phyloP scores from a whole-genome alignment of 1,140 invertebrate species.

The Belonocnema kinseyi region DNA sequence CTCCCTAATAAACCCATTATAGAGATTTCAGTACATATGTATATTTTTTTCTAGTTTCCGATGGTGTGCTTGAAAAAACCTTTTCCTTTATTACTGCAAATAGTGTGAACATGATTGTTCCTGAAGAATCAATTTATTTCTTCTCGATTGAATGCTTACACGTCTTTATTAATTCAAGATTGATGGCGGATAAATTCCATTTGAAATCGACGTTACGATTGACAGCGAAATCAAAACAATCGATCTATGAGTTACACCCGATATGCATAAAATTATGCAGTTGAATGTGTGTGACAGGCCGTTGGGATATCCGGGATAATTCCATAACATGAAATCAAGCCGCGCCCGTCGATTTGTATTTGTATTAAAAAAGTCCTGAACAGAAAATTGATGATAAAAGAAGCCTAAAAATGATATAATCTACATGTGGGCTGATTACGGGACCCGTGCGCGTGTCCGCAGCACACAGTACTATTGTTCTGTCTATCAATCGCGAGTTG shows the following conservation, averaged over 20 bases:
- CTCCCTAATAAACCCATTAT: too few relatives aligned
- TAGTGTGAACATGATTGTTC: too few relatives aligned
- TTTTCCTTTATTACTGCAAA: too few relatives aligned
- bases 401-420: slow-evolving; percentile 59
- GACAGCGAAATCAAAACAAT: background rate
- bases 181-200: background rate
- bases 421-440: slow-evolving; percentile 51
- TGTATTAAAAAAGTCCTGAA: slow-evolving; percentile 24
- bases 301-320: slow-evolving; percentile 34
- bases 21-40: too few relatives aligned
- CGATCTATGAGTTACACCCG: background rate
- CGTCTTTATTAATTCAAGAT: background rate
- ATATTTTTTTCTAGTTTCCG: too few relatives aligned
- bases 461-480: slow-evolving; percentile 60
- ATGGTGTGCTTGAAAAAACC: too few relatives aligned
- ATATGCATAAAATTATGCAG: background rate
- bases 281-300: background rate
- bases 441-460: slow-evolving; percentile 40
- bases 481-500: slow-evolving; percentile 55
- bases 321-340: slow-evolving; percentile 52
- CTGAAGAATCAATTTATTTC: too few relatives aligned
- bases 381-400: slow-evolving; percentile 33
- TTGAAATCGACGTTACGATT: slow-evolving; percentile 3
- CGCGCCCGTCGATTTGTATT: slow-evolving; percentile 46
- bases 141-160: background rate